A percentile compares a stretch with the other conserved stretches of the same genome.
Conservation (phyloP, 2,888 invertebrate genomes). For the Conomelus anceps region DNA sequence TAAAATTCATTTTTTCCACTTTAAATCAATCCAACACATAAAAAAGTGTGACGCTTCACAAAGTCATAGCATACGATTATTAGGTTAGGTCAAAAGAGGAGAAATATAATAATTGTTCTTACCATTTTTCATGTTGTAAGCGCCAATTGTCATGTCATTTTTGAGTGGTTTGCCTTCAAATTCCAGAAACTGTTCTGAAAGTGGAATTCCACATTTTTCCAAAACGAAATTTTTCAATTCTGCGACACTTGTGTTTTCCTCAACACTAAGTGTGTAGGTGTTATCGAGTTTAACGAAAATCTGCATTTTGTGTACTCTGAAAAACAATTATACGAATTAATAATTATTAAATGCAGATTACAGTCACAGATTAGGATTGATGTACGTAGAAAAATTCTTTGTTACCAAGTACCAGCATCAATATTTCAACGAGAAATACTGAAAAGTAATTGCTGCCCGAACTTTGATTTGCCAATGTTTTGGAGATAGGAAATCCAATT, state of each 20-base stretch:
- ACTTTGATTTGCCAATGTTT: neutral
- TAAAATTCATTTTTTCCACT: too few relatives aligned
- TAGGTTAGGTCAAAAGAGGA: neutral
- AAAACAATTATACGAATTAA: neutral
- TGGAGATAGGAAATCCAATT: neutral
- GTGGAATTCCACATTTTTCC: neutral
- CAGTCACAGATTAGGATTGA: neutral
- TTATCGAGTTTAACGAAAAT: neutral
- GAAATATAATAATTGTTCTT: neutral
- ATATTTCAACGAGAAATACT: neutral
- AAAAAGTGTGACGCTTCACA: too few relatives aligned
- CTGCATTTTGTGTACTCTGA: constrained; percentile 4
- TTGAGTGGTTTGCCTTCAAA: neutral
- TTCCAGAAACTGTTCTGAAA: neutral
- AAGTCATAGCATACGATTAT: too few relatives aligned
- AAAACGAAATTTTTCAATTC: neutral
- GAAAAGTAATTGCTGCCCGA: neutral
- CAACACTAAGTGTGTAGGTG: neutral
- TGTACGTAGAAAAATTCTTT: neutral
- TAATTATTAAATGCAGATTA: neutral
- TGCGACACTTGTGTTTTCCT: neutral
- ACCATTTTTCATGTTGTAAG: neutral
- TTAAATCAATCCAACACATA: too few relatives aligned
- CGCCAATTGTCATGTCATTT: neutral
- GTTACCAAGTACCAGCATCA: neutral